These are phyloP conservation scores for Rhodophaea formosa DNA, from an alignment of 2,888 invertebrate genomes.

Conservation along the genomic window DNA sequence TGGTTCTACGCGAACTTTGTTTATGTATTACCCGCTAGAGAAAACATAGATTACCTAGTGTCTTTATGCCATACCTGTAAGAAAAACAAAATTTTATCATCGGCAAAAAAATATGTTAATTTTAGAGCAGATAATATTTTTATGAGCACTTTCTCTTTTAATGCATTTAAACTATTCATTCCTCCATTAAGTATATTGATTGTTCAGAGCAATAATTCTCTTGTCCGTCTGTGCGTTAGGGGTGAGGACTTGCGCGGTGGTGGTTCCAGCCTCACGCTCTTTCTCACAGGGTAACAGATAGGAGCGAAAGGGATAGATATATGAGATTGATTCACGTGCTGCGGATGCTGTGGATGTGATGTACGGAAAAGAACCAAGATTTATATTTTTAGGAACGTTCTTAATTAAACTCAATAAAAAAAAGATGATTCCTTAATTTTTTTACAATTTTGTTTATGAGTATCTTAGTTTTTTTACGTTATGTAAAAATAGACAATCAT, in stretches of 20 bases:
- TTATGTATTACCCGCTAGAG: too few relatives aligned
- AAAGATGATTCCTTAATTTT: too few relatives aligned
- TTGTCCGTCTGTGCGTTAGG: constrained; percentile 43
- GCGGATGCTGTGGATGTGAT: constrained; percentile 62
- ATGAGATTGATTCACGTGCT: constrained; percentile 64
- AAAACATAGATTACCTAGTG: too few relatives aligned
- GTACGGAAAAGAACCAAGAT: constrained; percentile 41
- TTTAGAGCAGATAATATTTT: not conserved
- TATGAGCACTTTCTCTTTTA: constrained; percentile 3
- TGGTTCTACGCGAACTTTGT: too few relatives aligned
- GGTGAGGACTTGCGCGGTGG: constrained; percentile 66
- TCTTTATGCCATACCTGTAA: too few relatives aligned
- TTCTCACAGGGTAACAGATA: constrained; percentile 28
- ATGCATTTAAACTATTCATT: constrained; percentile 22
- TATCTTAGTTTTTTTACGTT: too few relatives aligned
- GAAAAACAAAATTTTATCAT: too few relatives aligned
- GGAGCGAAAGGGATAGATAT: constrained; percentile 41
- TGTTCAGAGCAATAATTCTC: constrained; percentile 50
- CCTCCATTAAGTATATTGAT: constrained; percentile 60
- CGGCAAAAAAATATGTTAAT: too few relatives aligned
- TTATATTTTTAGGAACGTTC: not conserved
- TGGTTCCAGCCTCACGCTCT: constrained; percentile 43
- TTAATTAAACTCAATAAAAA: too few relatives aligned
- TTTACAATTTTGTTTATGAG: too few relatives aligned
- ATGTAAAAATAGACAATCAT: too few relatives aligned